phyloP scores from a whole-genome alignment of 92 coral and sea anemone species.

The Plumapathes pennacea region DNA sequence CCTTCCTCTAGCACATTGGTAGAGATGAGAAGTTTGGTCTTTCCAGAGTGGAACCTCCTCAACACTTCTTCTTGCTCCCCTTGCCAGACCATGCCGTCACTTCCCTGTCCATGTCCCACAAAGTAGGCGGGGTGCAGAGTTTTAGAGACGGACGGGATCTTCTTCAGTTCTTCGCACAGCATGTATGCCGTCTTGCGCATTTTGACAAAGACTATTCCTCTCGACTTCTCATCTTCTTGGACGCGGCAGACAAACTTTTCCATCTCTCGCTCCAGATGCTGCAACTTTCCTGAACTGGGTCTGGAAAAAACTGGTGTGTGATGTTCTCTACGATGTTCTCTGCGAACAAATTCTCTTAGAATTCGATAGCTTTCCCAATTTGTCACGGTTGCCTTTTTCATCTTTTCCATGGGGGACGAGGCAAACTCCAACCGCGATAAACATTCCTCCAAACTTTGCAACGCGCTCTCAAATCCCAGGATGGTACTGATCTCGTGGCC shows the following conservation, averaged over 20 bases:
- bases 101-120: conserved; percentile 92
- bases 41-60: conserved; percentile 83
- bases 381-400: conserved; percentile 47
- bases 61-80: conserved; percentile 86
- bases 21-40: conserved; percentile 78
- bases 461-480: conserved; percentile 66
- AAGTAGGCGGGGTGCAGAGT: conserved; percentile 76
- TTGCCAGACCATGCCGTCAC: conserved; percentile 94
- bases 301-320: conserved; percentile 4
- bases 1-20: conserved; percentile 96
- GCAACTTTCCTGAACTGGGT: conserved; percentile 52
- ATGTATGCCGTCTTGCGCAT: conserved; percentile 90
- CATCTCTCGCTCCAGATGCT: conserved; percentile 53
- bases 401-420: conserved; percentile 76
- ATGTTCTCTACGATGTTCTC: conserved; percentile 6
- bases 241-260: conserved; percentile 42
- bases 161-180: conserved; percentile 68
- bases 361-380: conserved; percentile 1
- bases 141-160: conserved; percentile 28
- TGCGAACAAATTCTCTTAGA: conserved; percentile 18
- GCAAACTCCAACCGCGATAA: conserved; percentile 60
- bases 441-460: conserved; percentile 71
- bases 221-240: conserved; percentile 45
- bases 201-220: conserved; percentile 88
- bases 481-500: conserved; percentile 76